Evolutionary conservation across 2,888 invertebrate genomes (phyloP).

Genomic region (Alentia gelatinosa): DNA sequence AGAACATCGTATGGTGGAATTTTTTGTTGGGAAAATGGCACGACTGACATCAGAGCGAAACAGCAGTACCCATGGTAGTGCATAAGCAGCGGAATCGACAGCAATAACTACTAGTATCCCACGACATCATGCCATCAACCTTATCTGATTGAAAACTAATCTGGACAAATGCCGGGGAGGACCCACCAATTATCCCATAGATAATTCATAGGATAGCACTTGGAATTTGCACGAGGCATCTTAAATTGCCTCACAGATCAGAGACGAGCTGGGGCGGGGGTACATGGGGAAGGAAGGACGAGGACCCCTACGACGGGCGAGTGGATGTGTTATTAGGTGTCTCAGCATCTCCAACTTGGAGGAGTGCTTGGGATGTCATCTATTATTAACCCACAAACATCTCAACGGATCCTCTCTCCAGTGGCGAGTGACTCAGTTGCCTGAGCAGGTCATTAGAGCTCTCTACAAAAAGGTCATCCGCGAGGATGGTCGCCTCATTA

Average conservation of each 20-base stretch:
- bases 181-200: background rate
- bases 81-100: too few species aligned
- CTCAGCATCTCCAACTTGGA: background rate
- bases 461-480: background rate
- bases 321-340: background rate
- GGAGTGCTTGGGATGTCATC: background rate
- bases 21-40: too few species aligned
- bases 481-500: background rate
- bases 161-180: background rate
- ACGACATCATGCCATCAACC: background rate
- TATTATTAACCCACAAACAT: slow-evolving; percentile 12
- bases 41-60: too few species aligned
- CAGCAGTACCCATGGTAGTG: too few species aligned
- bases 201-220: background rate
- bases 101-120: too few species aligned
- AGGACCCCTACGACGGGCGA: background rate
- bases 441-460: background rate
- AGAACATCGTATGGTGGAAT: too few species aligned
- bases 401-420: background rate
- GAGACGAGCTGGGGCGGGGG: background rate
- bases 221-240: background rate
- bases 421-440: slow-evolving; percentile 4
- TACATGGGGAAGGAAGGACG: background rate
- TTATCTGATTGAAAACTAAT: background rate
- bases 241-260: background rate